Percentiles rank a stretch among this genome's conserved stretches.
These are phyloP conservation scores for Lethocerus indicus DNA, from an alignment of 1,140 invertebrate species.

Conservation along the genomic window DNA sequence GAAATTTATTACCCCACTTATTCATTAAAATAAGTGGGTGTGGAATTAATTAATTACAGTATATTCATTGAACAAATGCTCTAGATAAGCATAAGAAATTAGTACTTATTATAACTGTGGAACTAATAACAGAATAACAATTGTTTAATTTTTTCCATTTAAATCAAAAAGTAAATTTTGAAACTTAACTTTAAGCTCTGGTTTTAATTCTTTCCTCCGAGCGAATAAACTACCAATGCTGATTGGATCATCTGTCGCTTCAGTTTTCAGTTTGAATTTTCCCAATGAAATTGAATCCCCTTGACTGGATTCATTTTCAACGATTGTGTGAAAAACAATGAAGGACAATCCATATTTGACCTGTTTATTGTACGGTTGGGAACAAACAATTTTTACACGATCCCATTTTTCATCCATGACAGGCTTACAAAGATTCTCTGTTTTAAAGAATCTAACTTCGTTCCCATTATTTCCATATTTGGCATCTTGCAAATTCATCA, in stretches of 20 bases:
- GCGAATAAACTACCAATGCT: slow-evolving; percentile 35
- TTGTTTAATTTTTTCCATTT: too few relatives aligned
- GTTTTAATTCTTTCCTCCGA: slow-evolving; percentile 21
- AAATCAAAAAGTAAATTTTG: too few relatives aligned
- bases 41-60: too few relatives aligned
- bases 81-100: too few relatives aligned
- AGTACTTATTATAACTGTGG: too few relatives aligned
- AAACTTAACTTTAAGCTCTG: not conserved
- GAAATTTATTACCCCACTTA: too few relatives aligned
- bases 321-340: slow-evolving; percentile 36
- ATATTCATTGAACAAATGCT: too few relatives aligned
- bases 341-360: slow-evolving; percentile 64
- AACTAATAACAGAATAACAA: too few relatives aligned
- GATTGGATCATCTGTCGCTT: slow-evolving; percentile 26
- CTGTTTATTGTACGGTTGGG: slow-evolving; percentile 72
- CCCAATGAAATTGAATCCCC: slow-evolving; percentile 24
- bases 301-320: slow-evolving; percentile 13
- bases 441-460: slow-evolving; percentile 56
- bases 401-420: slow-evolving; percentile 58
- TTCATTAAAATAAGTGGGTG: too few relatives aligned
- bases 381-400: slow-evolving; percentile 63
- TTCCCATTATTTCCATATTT: slow-evolving; percentile 40
- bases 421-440: slow-evolving; percentile 36
- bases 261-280: slow-evolving; percentile 38
- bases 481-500: slow-evolving; percentile 63